phyloP scores from a whole-genome alignment of 2,797 vertebrate species.

The Peromyscus attwateri region DNA sequence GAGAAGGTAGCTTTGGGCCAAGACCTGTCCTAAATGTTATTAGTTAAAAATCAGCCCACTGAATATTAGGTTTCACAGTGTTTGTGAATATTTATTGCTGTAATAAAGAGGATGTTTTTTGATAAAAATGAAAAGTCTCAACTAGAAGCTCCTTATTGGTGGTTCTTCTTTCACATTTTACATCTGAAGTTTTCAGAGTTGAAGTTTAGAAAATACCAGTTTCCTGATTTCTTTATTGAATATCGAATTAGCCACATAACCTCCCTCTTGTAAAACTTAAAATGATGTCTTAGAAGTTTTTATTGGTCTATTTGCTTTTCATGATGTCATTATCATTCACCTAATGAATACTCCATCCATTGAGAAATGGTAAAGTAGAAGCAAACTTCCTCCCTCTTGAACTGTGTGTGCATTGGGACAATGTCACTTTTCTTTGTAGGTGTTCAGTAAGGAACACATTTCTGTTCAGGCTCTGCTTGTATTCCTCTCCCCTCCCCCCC shows the following conservation, averaged over 20 bases:
- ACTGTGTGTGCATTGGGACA: slow-evolving; percentile 5
- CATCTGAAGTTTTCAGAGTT: slow-evolving; percentile 52
- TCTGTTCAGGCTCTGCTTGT: not conserved
- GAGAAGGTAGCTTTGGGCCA: not conserved
- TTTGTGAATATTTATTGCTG: slow-evolving; percentile 61
- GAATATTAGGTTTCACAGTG: slow-evolving; percentile 40
- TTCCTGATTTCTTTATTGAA: slow-evolving; percentile 57
- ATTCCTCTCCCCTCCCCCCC: not conserved
- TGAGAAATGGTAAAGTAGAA: slow-evolving; percentile 40
- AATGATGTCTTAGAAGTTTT: slow-evolving; percentile 17
- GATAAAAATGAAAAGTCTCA: slow-evolving; percentile 63
- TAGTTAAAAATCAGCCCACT: slow-evolving; percentile 50
- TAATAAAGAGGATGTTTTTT: slow-evolving; percentile 36
- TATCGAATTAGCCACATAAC: slow-evolving; percentile 35
- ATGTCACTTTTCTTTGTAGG: not conserved
- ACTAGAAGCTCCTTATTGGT: slow-evolving; percentile 57
- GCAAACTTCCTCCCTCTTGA: slow-evolving; percentile 28
- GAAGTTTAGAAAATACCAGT: slow-evolving; percentile 68
- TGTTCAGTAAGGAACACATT: not conserved
- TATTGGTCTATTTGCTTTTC: slow-evolving; percentile 34
- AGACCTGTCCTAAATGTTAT: not conserved
- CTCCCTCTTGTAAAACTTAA: slow-evolving; percentile 31
- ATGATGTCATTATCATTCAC: not conserved
- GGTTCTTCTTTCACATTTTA: slow-evolving; percentile 53
- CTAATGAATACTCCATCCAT: not conserved